Evolutionary conservation across 2,113 vertebrate genomes (phyloP).

Genomic region (Grantiella picta): DNA sequence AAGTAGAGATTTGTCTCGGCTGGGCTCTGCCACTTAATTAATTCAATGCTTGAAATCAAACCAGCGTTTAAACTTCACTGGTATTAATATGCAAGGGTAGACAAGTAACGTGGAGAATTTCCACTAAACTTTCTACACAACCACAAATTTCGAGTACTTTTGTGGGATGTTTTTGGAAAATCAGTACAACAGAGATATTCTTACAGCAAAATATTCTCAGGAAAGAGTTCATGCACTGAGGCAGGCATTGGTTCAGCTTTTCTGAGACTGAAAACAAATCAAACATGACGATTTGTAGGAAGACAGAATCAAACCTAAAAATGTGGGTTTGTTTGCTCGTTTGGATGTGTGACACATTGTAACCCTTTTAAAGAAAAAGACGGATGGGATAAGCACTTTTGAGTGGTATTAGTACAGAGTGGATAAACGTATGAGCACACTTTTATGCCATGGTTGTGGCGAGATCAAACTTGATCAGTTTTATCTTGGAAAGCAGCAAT

Average conservation of each 20-base stretch:
- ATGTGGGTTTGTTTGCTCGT: background rate
- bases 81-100: slow-evolving; percentile 61
- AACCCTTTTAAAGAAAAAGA: background rate
- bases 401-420: background rate
- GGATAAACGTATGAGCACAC: background rate
- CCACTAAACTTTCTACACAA: slow-evolving; percentile 59
- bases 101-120: slow-evolving; percentile 64
- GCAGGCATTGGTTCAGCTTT: slow-evolving; percentile 23
- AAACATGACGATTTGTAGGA: background rate
- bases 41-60: slow-evolving; percentile 62
- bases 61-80: slow-evolving; percentile 55
- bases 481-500: background rate
- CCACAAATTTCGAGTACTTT: slow-evolving; percentile 56
- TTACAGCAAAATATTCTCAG: slow-evolving; percentile 10
- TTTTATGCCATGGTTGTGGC: background rate
- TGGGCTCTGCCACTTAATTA: slow-evolving; percentile 36
- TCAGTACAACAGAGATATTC: slow-evolving; percentile 17
- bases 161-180: slow-evolving; percentile 33
- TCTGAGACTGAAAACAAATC: slow-evolving; percentile 26
- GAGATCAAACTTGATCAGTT: background rate
- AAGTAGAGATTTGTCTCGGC: background rate
- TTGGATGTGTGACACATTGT: background rate
- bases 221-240: slow-evolving; percentile 17
- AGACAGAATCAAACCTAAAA: background rate
- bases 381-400: background rate